Evolutionary conservation across 2,113 vertebrate species (phyloP), one percentile per base, ranked within the genome.

Genomic region (Spermophilus dauricus): DNA sequence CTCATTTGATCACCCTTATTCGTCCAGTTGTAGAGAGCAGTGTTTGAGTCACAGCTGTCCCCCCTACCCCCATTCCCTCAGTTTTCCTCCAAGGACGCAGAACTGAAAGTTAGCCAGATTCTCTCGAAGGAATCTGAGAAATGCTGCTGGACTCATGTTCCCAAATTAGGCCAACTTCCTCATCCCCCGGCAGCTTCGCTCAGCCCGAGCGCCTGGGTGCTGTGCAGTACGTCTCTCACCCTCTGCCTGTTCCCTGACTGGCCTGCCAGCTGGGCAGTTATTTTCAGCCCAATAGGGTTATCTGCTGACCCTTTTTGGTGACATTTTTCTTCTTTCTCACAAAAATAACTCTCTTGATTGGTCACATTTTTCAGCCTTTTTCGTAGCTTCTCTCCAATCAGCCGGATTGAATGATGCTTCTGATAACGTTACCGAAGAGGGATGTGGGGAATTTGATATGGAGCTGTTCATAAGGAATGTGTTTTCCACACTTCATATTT

Each of bases 161-260:
- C 99, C 99, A 99, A 99, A 99, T 99, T 99, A 99, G 99, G 99
- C 98, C 99, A 99, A 98, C 98, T 99, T 99, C 98, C 98, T 99
- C 98, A 98, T 97, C 94, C 85, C 94, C 96, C 96, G 96, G 98
- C 98, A 95, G 98, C 98, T 96, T 92, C 95, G 39, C 96, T 58
- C 92, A 84, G 96, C 97, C 78, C 80, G 91, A 96, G 96, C 97
- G 98, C 98, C 98, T 97, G 88, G 98, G 98, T 20, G 91, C 97
- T 90, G 97, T 89, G 95, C 0, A 7, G 97, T 94, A 97, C 97
- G 67, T 98, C 91, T 96, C 76, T 96, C 70, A 3, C 96, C 96
- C 97, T 97, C 91, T 0, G 39, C 97, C 81, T 92, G 97, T 96
- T 97, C 98, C 98, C 98, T 77, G 1, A 97, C 97, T 94, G 98